A percentile compares a stretch with the other conserved stretches of the same genome.
Conservation (phyloP, 2,888 invertebrate genomes). For the Scaptomyza flava region DNA sequence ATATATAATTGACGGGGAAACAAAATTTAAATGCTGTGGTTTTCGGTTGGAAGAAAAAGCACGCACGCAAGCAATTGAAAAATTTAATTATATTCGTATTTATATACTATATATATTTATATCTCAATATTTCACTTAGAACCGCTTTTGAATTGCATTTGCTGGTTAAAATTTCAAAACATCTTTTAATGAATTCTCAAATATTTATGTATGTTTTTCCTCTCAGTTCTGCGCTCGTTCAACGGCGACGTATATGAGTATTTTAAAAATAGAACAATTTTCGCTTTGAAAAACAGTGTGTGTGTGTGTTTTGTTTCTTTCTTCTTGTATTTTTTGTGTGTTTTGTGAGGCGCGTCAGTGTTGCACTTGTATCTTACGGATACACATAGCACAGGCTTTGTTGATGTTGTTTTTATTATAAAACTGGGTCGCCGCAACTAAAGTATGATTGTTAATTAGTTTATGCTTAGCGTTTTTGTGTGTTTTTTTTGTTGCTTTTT, state of each 20-base stretch:
- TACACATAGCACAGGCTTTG: slow-evolving; percentile 19
- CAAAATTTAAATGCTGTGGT: slow-evolving; percentile 62
- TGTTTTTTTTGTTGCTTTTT: slow-evolving; percentile 1
- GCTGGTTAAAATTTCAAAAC: slow-evolving; percentile 28
- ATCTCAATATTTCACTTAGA: slow-evolving; percentile 21
- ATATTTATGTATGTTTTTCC: slow-evolving; percentile 28
- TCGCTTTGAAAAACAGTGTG: slow-evolving; percentile 44
- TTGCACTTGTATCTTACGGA: slow-evolving; percentile 56
- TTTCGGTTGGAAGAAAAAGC: slow-evolving; percentile 19
- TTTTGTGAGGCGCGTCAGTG: slow-evolving; percentile 33
- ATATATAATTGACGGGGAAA: slow-evolving; percentile 56
- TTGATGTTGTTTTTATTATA: slow-evolving; percentile 4
- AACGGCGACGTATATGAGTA: background rate
- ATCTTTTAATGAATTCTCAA: slow-evolving; percentile 44
- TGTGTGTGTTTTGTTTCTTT: slow-evolving; percentile 18
- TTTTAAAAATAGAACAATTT: slow-evolving; percentile 61
- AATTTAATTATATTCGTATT: background rate
- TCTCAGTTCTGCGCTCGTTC: slow-evolving; percentile 27
- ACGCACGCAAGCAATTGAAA: slow-evolving; percentile 33
- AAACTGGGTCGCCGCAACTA: slow-evolving; percentile 9
- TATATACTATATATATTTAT: slow-evolving; percentile 1
- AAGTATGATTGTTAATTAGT: slow-evolving; percentile 5
- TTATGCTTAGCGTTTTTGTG: slow-evolving; percentile 14
- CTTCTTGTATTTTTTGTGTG: slow-evolving; percentile 7
- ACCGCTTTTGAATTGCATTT: slow-evolving; percentile 44